Evolutionary conservation across 2,888 invertebrate genomes (phyloP).

Genomic region (Lasioglossum calceatum): DNA sequence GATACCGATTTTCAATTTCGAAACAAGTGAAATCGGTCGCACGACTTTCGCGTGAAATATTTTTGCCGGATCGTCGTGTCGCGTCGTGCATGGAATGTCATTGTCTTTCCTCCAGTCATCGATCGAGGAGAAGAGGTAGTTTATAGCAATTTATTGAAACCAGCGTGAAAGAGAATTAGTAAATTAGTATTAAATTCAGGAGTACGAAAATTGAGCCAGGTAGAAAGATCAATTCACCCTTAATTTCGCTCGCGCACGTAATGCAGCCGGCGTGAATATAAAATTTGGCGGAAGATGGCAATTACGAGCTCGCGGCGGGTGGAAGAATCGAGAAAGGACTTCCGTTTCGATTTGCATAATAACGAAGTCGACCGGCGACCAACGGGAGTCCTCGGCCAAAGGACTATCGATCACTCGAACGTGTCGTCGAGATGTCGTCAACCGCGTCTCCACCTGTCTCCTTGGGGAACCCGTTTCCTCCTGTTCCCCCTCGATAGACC

Average conservation of each 20-base stretch:
- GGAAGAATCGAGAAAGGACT: conserved; percentile 67
- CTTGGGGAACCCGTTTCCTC: conserved; percentile 58
- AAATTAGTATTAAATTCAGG: not conserved
- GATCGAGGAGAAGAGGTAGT: not conserved
- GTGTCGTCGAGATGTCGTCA: conserved; percentile 68
- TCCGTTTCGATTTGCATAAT: conserved; percentile 76
- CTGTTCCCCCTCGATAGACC: conserved; percentile 43
- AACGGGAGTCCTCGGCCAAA: conserved; percentile 31
- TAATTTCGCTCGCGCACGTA: conserved; percentile 30
- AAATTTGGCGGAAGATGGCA: conserved; percentile 56
- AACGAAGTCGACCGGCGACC: conserved; percentile 48
- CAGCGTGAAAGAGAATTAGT: not conserved
- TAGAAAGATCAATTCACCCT: not conserved
- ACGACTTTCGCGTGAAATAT: conserved; percentile 44
- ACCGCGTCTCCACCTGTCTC: conserved; percentile 51
- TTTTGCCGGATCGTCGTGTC: conserved; percentile 18
- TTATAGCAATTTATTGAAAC: not conserved
- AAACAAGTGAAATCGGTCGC: conserved; percentile 37
- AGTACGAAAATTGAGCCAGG: not conserved
- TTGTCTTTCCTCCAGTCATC: not conserved
- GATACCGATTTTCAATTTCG: conserved; percentile 12
- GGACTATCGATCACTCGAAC: conserved; percentile 72
- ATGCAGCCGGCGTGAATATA: conserved; percentile 24
- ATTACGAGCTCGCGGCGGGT: conserved; percentile 44
- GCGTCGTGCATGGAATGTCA: conserved; percentile 22